Conservation (phyloP, 2,888 invertebrate species). For the Epistrophe eligans region DNA sequence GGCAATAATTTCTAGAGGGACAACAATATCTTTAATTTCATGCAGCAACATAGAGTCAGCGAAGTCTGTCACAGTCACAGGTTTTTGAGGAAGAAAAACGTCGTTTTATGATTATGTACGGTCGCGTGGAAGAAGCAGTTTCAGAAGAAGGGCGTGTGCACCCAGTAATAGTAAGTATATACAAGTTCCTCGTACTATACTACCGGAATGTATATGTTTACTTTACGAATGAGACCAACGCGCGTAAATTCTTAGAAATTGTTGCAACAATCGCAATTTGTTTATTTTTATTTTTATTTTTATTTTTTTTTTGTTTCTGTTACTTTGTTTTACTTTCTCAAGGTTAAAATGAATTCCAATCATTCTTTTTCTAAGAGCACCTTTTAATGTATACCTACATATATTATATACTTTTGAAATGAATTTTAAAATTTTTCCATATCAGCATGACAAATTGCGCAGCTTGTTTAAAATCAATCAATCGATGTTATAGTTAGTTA, state of each 20-base stretch:
- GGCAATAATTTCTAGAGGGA: constrained; percentile 70
- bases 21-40: constrained; percentile 68
- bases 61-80: neutral
- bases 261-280: constrained; percentile 66
- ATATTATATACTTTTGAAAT: neutral
- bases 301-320: constrained; percentile 25
- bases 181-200: neutral
- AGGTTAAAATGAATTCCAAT: constrained; percentile 51
- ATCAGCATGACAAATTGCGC: constrained; percentile 46
- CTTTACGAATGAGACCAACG: constrained; percentile 65
- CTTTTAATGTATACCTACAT: neutral
- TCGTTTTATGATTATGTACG: constrained; percentile 73
- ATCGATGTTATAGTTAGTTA: constrained; percentile 22
- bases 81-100: constrained; percentile 13
- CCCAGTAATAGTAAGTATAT: constrained; percentile 3
- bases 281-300: constrained; percentile 58
- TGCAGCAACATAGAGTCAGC: neutral
- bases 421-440: constrained; percentile 2
- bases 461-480: constrained; percentile 38
- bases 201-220: constrained; percentile 45
- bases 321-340: constrained; percentile 33
- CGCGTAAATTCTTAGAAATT: constrained; percentile 48
- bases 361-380: constrained; percentile 11
- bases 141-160: constrained; percentile 68
- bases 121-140: constrained; percentile 69